Evolutionary conservation across 2,888 invertebrate species (phyloP).

Genomic region (Harpalus rufipes): DNA sequence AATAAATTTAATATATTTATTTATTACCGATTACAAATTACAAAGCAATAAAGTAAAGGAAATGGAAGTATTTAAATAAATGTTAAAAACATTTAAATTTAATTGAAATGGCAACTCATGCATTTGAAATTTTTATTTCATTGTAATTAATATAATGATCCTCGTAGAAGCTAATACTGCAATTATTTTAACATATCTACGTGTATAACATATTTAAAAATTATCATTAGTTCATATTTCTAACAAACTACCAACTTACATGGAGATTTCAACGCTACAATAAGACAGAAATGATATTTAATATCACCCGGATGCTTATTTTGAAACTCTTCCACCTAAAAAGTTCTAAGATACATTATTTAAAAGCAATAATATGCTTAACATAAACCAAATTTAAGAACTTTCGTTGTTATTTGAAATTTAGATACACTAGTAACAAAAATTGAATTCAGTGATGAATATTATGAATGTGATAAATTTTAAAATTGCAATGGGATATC

Average conservation of each 20-base stretch:
- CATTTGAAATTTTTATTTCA: neutral
- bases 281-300: conserved; percentile 4
- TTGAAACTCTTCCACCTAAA: neutral
- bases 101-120: neutral
- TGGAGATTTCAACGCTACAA: conserved; percentile 1
- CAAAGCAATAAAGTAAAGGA: neutral
- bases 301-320: neutral
- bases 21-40: neutral
- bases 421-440: no score
- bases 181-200: conserved; percentile 1
- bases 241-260: neutral
- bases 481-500: no score
- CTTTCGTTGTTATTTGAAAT: no score
- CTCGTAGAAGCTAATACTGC: neutral
- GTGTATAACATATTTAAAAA: conserved; percentile 7
- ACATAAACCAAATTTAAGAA: no score
- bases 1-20: no score
- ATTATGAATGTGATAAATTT: no score
- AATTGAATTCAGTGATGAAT: no score
- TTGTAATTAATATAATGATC: neutral
- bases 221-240: neutral
- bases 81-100: neutral
- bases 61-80: neutral
- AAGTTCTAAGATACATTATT: neutral
- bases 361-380: no score